Percentiles rank a stretch among this genome's conserved stretches.
phyloP scores from a whole-genome alignment of 1,140 invertebrate species.

The Hylaeus anthracinus region DNA sequence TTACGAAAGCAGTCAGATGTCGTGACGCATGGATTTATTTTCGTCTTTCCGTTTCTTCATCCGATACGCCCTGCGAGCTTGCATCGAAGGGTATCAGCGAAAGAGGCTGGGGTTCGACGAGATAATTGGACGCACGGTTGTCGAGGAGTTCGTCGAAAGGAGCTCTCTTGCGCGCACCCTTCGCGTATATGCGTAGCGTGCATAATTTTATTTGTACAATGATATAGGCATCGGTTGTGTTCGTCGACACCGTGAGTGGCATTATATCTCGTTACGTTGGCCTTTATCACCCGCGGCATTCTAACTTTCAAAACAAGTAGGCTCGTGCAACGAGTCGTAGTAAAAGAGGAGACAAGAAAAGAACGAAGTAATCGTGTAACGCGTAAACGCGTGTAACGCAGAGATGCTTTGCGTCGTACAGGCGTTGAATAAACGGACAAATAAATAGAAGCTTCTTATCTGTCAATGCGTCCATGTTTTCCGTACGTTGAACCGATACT shows the following conservation, averaged over 20 bases:
- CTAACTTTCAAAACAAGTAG: conserved; percentile 37
- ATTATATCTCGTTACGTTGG: conserved; percentile 52
- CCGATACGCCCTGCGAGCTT: not conserved
- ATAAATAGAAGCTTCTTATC: too few species aligned
- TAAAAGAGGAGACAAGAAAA: conserved; percentile 15
- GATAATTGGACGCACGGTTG: conserved; percentile 14
- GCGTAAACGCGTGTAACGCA: too few species aligned
- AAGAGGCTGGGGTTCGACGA: not conserved
- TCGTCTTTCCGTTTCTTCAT: not conserved
- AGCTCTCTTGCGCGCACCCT: not conserved
- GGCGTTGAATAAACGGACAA: too few species aligned
- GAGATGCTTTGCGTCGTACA: too few species aligned
- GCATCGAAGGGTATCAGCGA: not conserved
- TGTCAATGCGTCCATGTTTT: too few species aligned
- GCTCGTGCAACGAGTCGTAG: conserved; percentile 1
- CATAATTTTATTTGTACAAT: conserved; percentile 53
- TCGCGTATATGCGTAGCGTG: not conserved
- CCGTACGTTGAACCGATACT: too few species aligned
- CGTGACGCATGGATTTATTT: too few species aligned
- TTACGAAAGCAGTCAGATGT: too few species aligned
- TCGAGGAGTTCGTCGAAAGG: conserved; percentile 29
- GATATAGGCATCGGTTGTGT: conserved; percentile 41
- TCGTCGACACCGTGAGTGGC: conserved; percentile 38
- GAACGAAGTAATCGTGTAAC: not conserved
- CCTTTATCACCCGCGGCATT: conserved; percentile 47